Percentiles rank a stretch among this genome's conserved stretches.
These are phyloP conservation scores for Catalaphyllia jardinei DNA, from an alignment of 64 coral and sea anemone species.

Conservation along the genomic window DNA sequence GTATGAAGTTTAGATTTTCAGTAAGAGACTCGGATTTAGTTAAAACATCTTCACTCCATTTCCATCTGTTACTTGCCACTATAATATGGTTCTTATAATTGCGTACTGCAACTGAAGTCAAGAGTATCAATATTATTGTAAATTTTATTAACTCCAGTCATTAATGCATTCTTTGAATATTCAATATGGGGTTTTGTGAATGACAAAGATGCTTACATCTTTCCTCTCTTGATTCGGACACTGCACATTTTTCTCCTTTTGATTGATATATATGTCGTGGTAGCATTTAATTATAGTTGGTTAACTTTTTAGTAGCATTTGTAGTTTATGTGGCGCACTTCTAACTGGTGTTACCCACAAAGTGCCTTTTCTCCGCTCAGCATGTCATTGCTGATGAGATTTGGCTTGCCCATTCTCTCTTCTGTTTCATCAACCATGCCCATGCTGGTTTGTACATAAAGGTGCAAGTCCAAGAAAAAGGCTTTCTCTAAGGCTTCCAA, in stretches of 20 bases:
- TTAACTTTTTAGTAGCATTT: not conserved
- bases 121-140: too few species aligned
- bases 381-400: constrained; percentile 80
- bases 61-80: too few species aligned
- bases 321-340: constrained; percentile 19
- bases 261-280: too few species aligned
- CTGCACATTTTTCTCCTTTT: too few species aligned
- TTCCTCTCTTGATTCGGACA: too few species aligned
- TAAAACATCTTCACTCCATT: too few species aligned
- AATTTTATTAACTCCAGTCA: too few species aligned
- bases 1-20: constrained; percentile 29
- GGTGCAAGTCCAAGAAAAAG: constrained; percentile 99
- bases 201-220: not conserved
- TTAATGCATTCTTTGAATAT: too few species aligned
- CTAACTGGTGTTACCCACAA: constrained; percentile 56
- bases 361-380: constrained; percentile 94
- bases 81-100: too few species aligned
- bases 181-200: too few species aligned
- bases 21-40: not conserved
- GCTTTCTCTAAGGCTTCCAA: constrained; percentile 95
- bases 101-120: too few species aligned
- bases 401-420: constrained; percentile 51
- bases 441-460: constrained; percentile 84
- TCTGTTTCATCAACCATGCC: constrained; percentile 77
- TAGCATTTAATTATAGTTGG: too few species aligned